phyloP scores from a whole-genome alignment of 2,113 vertebrate genomes.

The Amphiprion percula region DNA sequence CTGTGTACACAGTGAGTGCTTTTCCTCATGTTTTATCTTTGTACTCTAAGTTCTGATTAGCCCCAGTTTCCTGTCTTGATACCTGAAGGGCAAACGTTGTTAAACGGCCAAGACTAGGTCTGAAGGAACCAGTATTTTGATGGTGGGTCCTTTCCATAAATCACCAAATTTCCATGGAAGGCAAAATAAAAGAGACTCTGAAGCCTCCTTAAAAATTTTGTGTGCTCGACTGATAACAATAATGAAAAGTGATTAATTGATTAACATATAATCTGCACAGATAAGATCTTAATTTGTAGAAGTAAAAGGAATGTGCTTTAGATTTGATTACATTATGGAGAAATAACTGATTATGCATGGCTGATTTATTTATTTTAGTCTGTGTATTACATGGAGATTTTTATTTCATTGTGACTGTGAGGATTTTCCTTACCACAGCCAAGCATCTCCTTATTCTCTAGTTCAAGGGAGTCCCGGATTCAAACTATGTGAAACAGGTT shows the following conservation, averaged over 20 bases:
- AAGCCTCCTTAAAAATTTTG: constrained; percentile 12
- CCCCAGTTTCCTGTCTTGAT: constrained; percentile 10
- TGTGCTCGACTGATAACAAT: constrained; percentile 10
- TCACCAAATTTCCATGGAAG: constrained; percentile 5
- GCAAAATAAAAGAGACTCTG: not conserved
- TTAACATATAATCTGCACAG: constrained; percentile 17
- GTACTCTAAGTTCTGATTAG: not conserved
- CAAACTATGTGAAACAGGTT: constrained; percentile 64
- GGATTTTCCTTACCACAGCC: constrained; percentile 9
- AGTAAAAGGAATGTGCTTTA: constrained; percentile 41
- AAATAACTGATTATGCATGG: constrained; percentile 22
- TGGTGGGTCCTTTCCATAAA: not conserved
- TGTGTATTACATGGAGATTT: constrained; percentile 11
- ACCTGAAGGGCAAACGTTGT: not conserved
- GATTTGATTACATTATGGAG: constrained; percentile 16
- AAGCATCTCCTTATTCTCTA: constrained; percentile 34
- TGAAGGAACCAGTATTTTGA: constrained; percentile 7
- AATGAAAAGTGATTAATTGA: constrained; percentile 29
- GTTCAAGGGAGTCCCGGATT: constrained; percentile 50
- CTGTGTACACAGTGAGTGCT: not conserved
- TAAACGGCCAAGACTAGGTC: constrained; percentile 16
- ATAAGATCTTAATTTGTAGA: constrained; percentile 23
- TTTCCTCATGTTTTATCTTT: constrained; percentile 6
- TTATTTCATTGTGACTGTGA: constrained; percentile 1
- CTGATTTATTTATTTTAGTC: not conserved